Evolutionary conservation across 2,888 invertebrate species (phyloP).

Genomic region (Antheraea yamamai): DNA sequence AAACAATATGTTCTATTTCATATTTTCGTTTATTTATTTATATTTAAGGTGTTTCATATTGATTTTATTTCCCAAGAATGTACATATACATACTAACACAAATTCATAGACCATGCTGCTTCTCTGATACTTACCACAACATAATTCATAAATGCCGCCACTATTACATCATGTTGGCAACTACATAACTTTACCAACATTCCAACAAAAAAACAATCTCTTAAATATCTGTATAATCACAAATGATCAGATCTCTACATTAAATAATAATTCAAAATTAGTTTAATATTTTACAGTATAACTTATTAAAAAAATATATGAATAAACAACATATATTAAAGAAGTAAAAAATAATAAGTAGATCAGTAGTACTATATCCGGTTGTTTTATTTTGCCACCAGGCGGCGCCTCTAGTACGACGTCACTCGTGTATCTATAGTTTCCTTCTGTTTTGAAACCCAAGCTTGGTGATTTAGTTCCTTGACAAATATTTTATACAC

Average conservation of each 20-base stretch:
- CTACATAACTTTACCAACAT: constrained; percentile 49
- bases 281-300: background rate
- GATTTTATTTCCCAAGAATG: background rate
- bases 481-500: constrained; percentile 64
- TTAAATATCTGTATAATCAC: background rate
- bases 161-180: constrained; percentile 43
- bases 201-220: background rate
- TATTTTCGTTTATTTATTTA: background rate
- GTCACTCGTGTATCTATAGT: constrained; percentile 81
- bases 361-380: constrained; percentile 60
- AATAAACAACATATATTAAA: constrained; percentile 8
- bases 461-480: constrained; percentile 78
- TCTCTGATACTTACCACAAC: constrained; percentile 41
- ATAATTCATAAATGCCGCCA: constrained; percentile 56
- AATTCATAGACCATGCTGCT: constrained; percentile 27
- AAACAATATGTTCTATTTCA: background rate
- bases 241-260: background rate
- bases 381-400: constrained; percentile 59
- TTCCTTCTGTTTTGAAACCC: constrained; percentile 83
- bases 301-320: background rate
- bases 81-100: constrained; percentile 11
- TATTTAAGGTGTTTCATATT: background rate
- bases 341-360: constrained; percentile 29
- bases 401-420: constrained; percentile 74
- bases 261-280: background rate